Evolutionary conservation across 2,888 invertebrate species (phyloP).

Genomic region (Ornithoptera alexandrae): DNA sequence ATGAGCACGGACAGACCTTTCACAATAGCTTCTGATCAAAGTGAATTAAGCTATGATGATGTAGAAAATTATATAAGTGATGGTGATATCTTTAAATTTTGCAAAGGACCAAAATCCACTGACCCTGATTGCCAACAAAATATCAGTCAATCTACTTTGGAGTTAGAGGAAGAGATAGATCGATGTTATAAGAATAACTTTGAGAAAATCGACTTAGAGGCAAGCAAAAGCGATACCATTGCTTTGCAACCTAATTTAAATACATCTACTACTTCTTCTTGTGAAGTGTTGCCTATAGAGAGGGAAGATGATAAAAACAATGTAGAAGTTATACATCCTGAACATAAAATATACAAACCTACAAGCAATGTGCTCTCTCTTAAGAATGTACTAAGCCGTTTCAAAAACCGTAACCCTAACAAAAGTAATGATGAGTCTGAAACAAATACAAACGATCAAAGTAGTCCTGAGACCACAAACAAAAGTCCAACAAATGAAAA

Average conservation of each 20-base stretch:
- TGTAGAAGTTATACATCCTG: conserved; percentile 83
- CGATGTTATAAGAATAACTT: conserved; percentile 75
- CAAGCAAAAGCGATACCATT: conserved; percentile 61
- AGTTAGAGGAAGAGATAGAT: conserved; percentile 75
- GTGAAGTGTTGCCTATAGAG: conserved; percentile 73
- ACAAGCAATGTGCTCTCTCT: conserved; percentile 77
- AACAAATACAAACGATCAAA: conserved; percentile 69
- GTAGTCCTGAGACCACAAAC: conserved; percentile 57
- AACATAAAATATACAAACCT: conserved; percentile 88
- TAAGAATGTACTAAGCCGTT: conserved; percentile 79
- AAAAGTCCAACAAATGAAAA: conserved; percentile 71
- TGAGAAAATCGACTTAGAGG: conserved; percentile 59
- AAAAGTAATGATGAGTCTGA: conserved; percentile 62
- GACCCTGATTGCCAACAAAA: conserved; percentile 61
- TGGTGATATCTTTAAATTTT: conserved; percentile 68
- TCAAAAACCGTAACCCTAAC: conserved; percentile 68
- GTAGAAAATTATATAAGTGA: conserved; percentile 81
- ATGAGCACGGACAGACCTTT: conserved; percentile 83
- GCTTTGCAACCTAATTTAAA: conserved; percentile 72
- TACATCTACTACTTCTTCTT: conserved; percentile 77
- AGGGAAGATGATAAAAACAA: conserved; percentile 68
- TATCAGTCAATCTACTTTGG: conserved; percentile 73
- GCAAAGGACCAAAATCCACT: conserved; percentile 55
- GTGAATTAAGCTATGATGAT: conserved; percentile 84
- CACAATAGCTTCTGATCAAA: conserved; percentile 86